Conservation (phyloP, 2,888 invertebrate genomes). For the Epinotia ramella region DNA sequence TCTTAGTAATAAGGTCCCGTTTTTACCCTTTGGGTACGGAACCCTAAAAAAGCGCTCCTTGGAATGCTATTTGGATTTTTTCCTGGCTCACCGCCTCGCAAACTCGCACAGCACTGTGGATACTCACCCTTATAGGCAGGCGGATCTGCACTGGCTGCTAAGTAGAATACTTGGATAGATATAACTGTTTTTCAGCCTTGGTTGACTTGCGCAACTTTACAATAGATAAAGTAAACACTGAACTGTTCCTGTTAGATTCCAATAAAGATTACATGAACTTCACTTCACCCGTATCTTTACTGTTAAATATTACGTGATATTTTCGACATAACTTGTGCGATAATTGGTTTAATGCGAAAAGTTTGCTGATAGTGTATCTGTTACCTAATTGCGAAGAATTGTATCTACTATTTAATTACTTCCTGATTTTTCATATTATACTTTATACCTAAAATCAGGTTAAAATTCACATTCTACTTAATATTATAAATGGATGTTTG, state of each 20-base stretch:
- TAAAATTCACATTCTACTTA: too few species aligned
- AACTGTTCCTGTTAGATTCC: constrained; percentile 43
- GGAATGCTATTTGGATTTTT: too few species aligned
- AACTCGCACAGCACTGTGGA: too few species aligned
- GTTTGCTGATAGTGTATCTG: background rate
- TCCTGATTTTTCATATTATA: background rate
- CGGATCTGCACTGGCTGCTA: too few species aligned
- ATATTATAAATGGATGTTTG: too few species aligned
- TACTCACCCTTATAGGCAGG: too few species aligned
- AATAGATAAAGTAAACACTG: constrained; percentile 18
- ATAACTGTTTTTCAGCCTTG: constrained; percentile 34
- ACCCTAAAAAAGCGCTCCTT: too few species aligned
- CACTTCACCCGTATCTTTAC: constrained; percentile 57
- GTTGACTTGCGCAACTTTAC: constrained; percentile 35
- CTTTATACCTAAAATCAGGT: background rate
- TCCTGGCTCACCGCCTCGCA: too few species aligned
- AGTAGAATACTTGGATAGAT: background rate
- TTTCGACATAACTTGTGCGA: constrained; percentile 51
- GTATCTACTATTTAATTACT: background rate
- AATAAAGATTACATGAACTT: constrained; percentile 63
- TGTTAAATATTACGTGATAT: constrained; percentile 53
- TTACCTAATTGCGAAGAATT: background rate
- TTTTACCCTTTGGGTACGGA: too few species aligned
- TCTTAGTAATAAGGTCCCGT: too few species aligned
- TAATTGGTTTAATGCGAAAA: constrained; percentile 15